These are phyloP conservation scores for Lutra lutra DNA, from an alignment of 2,797 vertebrate species.

Conservation along the genomic window DNA sequence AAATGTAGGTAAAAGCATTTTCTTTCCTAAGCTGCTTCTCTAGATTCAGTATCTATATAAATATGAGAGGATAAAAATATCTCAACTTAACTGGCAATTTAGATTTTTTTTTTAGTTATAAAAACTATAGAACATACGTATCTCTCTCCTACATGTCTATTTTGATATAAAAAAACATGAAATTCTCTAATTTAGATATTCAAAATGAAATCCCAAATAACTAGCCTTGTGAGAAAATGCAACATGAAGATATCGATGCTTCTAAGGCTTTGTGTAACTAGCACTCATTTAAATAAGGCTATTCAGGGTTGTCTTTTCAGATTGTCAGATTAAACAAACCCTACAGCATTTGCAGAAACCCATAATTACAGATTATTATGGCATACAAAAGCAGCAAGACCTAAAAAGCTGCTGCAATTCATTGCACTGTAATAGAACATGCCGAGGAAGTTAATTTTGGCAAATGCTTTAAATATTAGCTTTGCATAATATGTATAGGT, in stretches of 20 bases:
- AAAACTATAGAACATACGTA: conserved; percentile 47
- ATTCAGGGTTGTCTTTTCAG: conserved; percentile 90
- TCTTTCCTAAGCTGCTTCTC: conserved; percentile 14
- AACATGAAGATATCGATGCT: conserved; percentile 85
- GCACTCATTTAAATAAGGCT: conserved; percentile 86
- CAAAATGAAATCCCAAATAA: conserved; percentile 84
- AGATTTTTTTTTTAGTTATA: conserved; percentile 56
- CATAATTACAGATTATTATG: conserved; percentile 90
- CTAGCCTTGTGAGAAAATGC: conserved; percentile 79
- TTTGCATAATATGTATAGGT: conserved; percentile 89
- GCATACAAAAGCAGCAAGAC: conserved; percentile 88
- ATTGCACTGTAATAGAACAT: conserved; percentile 86
- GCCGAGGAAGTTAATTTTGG: conserved; percentile 90
- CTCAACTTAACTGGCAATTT: conserved; percentile 45
- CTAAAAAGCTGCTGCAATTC: conserved; percentile 88
- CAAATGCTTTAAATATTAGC: conserved; percentile 91
- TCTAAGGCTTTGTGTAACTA: conserved; percentile 83
- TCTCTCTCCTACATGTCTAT: conserved; percentile 20
- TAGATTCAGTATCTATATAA: conserved; percentile 52
- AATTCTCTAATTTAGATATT: conserved; percentile 82
- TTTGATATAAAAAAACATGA: conserved; percentile 50
- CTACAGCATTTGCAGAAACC: conserved; percentile 88
- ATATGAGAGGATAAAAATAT: conserved; percentile 29
- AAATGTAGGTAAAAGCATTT: conserved; percentile 46
- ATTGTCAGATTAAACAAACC: conserved; percentile 89